Conservation (phyloP, 2,797 vertebrate genomes). For the Calcarius lapponicus region DNA sequence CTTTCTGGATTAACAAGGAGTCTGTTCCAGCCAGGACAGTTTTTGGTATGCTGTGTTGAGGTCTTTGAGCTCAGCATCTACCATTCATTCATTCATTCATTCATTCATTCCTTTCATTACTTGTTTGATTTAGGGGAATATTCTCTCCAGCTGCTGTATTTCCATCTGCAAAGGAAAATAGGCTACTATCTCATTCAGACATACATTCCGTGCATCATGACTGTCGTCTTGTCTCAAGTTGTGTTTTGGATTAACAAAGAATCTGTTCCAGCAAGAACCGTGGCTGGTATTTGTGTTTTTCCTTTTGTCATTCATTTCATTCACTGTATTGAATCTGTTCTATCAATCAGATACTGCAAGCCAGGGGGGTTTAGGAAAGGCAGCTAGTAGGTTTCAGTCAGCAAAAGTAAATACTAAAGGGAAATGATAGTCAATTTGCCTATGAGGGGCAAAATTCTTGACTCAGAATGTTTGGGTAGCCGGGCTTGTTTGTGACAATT, state of each 20-base stretch:
- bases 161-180: slow-evolving; percentile 83
- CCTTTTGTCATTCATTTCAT: slow-evolving; percentile 16
- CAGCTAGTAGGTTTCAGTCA: neutral
- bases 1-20: slow-evolving; percentile 98
- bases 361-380: neutral
- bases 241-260: slow-evolving; percentile 87
- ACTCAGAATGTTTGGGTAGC: neutral
- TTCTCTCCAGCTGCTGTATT: slow-evolving; percentile 81
- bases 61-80: neutral
- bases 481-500: neutral
- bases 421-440: neutral
- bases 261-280: slow-evolving; percentile 81
- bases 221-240: slow-evolving; percentile 85
- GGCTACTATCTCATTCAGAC: slow-evolving; percentile 87
- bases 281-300: slow-evolving; percentile 75
- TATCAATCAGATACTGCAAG: neutral
- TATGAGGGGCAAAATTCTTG: neutral
- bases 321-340: neutral
- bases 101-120: slow-evolving; percentile 18
- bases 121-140: slow-evolving; percentile 82
- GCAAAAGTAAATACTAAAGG: neutral
- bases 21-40: slow-evolving; percentile 95
- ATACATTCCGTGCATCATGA: slow-evolving; percentile 85
- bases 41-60: slow-evolving; percentile 83
- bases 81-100: neutral